Percentiles rank a stretch among this genome's conserved stretches.
These are phyloP conservation scores for Agrilus planipennis DNA, from an alignment of 1,140 invertebrate genomes.

Conservation along the genomic window DNA sequence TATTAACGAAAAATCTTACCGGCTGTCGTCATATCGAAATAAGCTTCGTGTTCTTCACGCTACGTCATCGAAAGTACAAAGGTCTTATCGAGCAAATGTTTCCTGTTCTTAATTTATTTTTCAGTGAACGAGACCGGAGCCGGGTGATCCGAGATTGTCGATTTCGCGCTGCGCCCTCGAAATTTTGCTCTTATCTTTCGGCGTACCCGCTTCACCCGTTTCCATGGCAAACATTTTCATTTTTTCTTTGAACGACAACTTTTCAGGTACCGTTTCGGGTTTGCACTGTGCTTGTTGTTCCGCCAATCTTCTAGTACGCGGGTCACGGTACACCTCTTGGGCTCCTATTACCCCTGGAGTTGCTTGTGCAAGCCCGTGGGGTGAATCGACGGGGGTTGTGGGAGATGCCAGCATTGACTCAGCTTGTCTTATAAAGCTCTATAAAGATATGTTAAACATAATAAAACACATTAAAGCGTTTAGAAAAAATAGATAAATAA, in stretches of 20 bases:
- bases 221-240: conserved; percentile 96
- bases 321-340: conserved; percentile 89
- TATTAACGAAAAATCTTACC: too few species aligned
- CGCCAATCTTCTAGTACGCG: conserved; percentile 63
- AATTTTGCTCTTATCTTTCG: conserved; percentile 86
- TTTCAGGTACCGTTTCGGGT: conserved; percentile 66
- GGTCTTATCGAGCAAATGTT: too few species aligned
- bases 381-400: conserved; percentile 48
- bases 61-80: too few species aligned
- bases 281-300: conserved; percentile 60
- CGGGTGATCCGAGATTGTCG: conserved; percentile 49
- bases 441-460: too few species aligned
- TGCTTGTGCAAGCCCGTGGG: conserved; percentile 37
- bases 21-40: too few species aligned
- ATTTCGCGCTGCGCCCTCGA: conserved; percentile 87
- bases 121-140: conserved; percentile 33
- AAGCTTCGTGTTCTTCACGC: too few species aligned
- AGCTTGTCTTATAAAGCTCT: conserved; percentile 73
- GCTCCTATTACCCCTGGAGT: conserved; percentile 89
- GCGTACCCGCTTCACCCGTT: conserved; percentile 74
- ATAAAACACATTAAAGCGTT: too few species aligned
- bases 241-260: conserved; percentile 87
- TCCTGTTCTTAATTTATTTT: too few species aligned
- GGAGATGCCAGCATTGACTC: conserved; percentile 62
- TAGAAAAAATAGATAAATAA: too few species aligned